These are phyloP conservation scores for human (Homo sapiens) DNA, from an alignment of 2,113 vertebrate genomes.

Conservation along the genomic window DNA sequence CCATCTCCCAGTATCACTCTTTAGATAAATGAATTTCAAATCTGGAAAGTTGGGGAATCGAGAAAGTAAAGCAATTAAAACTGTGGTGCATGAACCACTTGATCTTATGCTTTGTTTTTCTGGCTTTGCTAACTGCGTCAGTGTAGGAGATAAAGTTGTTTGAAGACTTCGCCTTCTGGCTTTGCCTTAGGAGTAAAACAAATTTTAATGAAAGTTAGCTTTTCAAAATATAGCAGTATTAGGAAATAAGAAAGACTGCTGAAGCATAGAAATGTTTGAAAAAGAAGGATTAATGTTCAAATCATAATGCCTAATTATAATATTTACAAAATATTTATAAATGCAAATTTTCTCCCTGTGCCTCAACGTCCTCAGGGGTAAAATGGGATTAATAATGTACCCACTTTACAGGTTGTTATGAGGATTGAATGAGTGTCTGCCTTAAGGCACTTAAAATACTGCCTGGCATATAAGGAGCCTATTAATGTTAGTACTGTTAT, in stretches of 20 bases:
- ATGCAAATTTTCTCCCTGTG: neutral
- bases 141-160: neutral
- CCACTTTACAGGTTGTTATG: neutral
- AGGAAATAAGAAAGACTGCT: neutral
- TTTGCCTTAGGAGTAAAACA: slow-evolving; percentile 29
- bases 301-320: neutral
- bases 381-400: neutral
- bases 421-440: neutral
- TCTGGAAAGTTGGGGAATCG: slow-evolving; percentile 8
- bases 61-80: slow-evolving; percentile 59
- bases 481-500: neutral
- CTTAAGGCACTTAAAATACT: neutral
- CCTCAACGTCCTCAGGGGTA: neutral
- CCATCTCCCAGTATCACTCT: neutral
- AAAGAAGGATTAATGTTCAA: slow-evolving; percentile 14
- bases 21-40: slow-evolving; percentile 24
- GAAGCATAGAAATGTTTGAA: neutral
- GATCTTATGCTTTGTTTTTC: slow-evolving; percentile 37
- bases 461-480: neutral
- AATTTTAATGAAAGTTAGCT: slow-evolving; percentile 21
- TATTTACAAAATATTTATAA: neutral
- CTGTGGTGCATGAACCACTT: neutral
- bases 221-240: slow-evolving; percentile 17
- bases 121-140: slow-evolving; percentile 3
- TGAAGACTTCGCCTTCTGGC: slow-evolving; percentile 51